Evolutionary conservation across 2,113 vertebrate genomes (phyloP).

Genomic region (Amphiprion ocellaris): DNA sequence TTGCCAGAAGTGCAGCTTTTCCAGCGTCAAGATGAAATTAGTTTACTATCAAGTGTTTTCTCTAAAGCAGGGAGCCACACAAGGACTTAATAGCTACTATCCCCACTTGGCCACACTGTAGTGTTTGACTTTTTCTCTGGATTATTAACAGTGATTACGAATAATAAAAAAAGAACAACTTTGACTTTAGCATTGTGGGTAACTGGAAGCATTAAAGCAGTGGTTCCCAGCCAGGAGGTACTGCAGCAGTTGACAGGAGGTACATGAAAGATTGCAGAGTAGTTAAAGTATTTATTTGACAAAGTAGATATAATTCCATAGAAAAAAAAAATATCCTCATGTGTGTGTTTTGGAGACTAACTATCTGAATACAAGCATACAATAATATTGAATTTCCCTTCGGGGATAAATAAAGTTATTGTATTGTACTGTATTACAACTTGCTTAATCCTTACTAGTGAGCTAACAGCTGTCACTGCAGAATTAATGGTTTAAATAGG

Average conservation of each 20-base stretch:
- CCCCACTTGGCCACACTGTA: not conserved
- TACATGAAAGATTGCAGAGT: not conserved
- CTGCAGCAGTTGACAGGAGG: no score
- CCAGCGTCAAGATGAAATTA: not conserved
- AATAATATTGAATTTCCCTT: no score
- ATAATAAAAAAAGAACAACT: not conserved
- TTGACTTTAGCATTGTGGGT: no score
- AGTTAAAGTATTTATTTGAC: no score
- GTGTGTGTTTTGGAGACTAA: not conserved
- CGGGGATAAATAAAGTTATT: no score
- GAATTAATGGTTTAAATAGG: no score
- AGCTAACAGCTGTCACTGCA: no score
- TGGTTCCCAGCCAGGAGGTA: no score
- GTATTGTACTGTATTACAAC: no score
- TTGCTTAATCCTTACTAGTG: no score
- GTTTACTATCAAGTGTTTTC: not conserved
- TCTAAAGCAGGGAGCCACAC: not conserved
- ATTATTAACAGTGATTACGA: not conserved
- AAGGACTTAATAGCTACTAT: not conserved
- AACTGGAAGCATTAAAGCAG: no score
- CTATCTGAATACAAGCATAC: not conserved
- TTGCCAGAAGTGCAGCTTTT: conserved; percentile 1
- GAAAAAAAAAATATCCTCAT: not conserved
- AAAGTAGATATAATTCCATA: no score
- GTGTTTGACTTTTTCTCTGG: not conserved